A percentile compares a stretch with the other conserved stretches of the same genome.
Conservation (phyloP, 2,113 vertebrate genomes). For the Chloropsis cyanopogon region DNA sequence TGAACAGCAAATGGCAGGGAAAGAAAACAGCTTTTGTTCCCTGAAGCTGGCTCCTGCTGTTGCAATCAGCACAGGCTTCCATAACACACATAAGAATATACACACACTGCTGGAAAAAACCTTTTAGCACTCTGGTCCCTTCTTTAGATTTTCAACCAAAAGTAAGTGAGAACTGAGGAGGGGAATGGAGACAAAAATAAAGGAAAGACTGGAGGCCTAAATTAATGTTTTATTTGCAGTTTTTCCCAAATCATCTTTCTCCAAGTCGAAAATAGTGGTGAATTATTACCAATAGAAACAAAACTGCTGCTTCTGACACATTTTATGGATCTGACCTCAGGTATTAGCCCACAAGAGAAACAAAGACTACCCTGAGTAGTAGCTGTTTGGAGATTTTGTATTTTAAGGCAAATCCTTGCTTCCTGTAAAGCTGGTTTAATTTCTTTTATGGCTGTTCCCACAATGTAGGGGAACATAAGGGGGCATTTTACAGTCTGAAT, state of each 20-base stretch:
- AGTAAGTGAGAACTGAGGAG: not conserved
- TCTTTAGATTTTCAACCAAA: conserved; percentile 14
- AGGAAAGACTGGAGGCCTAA: not conserved
- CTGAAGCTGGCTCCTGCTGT: conserved; percentile 58
- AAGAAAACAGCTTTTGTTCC: conserved; percentile 52
- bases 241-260: not conserved
- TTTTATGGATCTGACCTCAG: not conserved
- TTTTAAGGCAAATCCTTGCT: not conserved
- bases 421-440: not conserved
- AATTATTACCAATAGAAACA: not conserved
- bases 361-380: not conserved
- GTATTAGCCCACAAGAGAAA: not conserved
- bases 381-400: not conserved
- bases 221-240: not conserved
- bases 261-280: not conserved
- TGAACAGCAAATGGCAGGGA: conserved; percentile 9
- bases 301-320: not conserved
- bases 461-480: not conserved
- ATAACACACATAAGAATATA: conserved; percentile 9
- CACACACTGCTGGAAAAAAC: conserved; percentile 40
- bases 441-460: not conserved
- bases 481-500: not conserved
- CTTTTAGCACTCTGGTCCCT: conserved; percentile 24
- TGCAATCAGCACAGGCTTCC: conserved; percentile 58
- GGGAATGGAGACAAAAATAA: not conserved